Evolutionary conservation across 2,113 vertebrate genomes (phyloP).

Genomic region (Aix galericulata): DNA sequence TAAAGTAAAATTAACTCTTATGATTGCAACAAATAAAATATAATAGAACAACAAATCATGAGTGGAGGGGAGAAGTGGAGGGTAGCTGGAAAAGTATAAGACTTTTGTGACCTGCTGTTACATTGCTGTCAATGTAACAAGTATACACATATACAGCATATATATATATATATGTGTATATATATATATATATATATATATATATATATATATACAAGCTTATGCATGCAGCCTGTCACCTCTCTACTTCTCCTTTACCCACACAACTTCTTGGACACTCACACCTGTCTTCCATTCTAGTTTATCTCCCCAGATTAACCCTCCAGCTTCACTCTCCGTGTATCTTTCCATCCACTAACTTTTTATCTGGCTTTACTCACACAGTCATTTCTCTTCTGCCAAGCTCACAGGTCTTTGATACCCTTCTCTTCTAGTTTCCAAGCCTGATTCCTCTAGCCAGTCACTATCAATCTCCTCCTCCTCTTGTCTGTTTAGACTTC

Average conservation of each 20-base stretch:
- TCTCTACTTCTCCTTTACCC: not conserved
- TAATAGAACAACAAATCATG: not conserved
- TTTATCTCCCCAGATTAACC: not conserved
- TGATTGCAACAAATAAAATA: not conserved
- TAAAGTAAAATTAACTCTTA: not conserved
- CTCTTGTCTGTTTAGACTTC: not conserved
- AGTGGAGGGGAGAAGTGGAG: not conserved
- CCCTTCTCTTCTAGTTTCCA: not conserved
- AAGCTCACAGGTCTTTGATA: not conserved
- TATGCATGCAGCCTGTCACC: not conserved
- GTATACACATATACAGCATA: not conserved
- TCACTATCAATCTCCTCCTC: not conserved
- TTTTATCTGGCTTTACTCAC: not conserved
- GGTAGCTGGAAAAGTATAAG: not conserved
- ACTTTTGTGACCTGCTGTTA: not conserved
- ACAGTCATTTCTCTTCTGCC: not conserved
- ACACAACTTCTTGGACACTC: not conserved
- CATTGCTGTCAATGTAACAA: not conserved
- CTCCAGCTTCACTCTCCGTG: not conserved
- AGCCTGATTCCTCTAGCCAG: not conserved
- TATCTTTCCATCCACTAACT: not conserved
- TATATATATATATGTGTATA: not conserved
- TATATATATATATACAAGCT: not conserved
- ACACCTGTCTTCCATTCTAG: not conserved
- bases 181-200: not conserved